Base-by-base conservation (phyloP, 2,888 invertebrate species). In the Drosophila phalerata region DNA sequence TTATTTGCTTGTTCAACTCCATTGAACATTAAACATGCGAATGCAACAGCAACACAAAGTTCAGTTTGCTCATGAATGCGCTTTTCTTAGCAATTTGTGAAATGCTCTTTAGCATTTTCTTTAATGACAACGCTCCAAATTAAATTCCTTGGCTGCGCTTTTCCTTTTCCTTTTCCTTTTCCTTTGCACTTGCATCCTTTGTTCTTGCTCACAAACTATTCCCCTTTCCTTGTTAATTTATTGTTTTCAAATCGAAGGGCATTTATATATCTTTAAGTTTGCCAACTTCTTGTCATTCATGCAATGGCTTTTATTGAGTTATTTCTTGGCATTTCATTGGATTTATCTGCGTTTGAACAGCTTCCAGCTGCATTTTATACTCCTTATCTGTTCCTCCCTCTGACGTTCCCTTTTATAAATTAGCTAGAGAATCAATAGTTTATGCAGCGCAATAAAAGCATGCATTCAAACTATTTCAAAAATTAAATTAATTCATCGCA, bases 241-340 rank as follows among this genome's bases (percentile, higher is more conserved):
- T 88, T 83, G 86, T 80, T 75, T 71, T 55, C 71, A 65, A 68
- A 75, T 80, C 66, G 72, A 77, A 68, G 63, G 69, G 77, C 84
- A 80, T 73, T 75, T 80, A 64, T 76, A 63, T 79, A 72, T 77
- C 68, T 83, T 80, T 60, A 72, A 88, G 83, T 86, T 86, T 85
- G 86, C 84, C 88, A 88, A 88, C 66, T 86, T 78, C 80, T 88
- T 84, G 88, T 88, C 84, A 77, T 85, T 83, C 78, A 77, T 63
- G 64, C 69, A 61, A 65, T 77, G 73, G 56, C 66, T 58, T 77
- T 73, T 78, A 85, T 87, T 85, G 83, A 88, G 86, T 77, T 77
- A 85, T 85, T 88, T 69, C 71, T 80, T 74, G 64, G 75, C 87
- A 69, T 61, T 67, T 53, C 71, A 71, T 51, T 40, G 61, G 68